Base-by-base conservation (phyloP, 2,797 vertebrate species). In the Trematomus bernacchii region DNA sequence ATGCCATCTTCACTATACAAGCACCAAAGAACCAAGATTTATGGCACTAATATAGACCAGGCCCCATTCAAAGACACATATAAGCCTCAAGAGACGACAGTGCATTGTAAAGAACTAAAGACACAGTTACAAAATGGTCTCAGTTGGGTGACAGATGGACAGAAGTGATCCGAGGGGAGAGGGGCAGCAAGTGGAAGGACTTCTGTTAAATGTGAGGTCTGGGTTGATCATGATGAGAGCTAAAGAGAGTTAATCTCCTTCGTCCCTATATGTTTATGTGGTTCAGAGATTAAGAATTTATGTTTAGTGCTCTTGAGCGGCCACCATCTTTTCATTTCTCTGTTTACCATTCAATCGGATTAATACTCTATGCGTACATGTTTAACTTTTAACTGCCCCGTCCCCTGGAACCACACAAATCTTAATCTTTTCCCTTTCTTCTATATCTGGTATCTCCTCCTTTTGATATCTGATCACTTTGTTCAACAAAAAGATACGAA, bases 101-200 rank as follows among this genome's bases (percentile, higher is more conserved):
- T 14, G 3, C 33, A 27, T 76, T 69, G 30, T 52, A 47, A 7
- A 57, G 66, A 66, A 21, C 18, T 63, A 6, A 57, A 73, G 62
- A 63, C 43, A 78, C 72, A 66, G 46, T 60, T 69, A 58, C 63
- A 50, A 66, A 54, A 19, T 50, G 30, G 50, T 77, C 58, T 66
- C 59, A 58, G 42, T 79, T 57, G 71, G 71, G 18, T 4, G 79
- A 83, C 85, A 90, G 83, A 92, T 85, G 80, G 85, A 80, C 61
- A 53, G 51, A 51, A 71, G 52, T n/a, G 66, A 65, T 59, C 47
- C 33, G 70, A 66, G 18, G 42, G 44, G 47, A 7, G 53, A 55
- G 3, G 63, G 62, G 42, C 1, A 40, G 19, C 57, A 43, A 18
- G 57, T 53, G n/a, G 63, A 59, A 67, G 44, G 63, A 42, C 15